phyloP scores from a whole-genome alignment of 2,888 invertebrate genomes.

The Nysson spinosus region DNA sequence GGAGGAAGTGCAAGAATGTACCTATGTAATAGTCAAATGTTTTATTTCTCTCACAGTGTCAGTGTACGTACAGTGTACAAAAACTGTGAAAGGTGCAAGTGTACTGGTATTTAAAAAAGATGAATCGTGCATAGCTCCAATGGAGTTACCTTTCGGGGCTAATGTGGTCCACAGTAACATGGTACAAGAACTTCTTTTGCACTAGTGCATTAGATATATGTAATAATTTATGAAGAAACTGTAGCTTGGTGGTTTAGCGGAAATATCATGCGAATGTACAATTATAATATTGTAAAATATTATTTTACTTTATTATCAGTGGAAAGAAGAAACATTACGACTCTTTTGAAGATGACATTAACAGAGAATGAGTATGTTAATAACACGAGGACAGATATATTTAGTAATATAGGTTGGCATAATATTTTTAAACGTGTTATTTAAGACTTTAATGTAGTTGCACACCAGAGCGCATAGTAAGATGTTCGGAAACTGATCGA shows the following conservation, averaged over 20 bases:
- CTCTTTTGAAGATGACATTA: constrained; percentile 35
- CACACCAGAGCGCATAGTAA: constrained; percentile 12
- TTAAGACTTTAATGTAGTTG: constrained; percentile 44
- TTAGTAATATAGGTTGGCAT: constrained; percentile 45
- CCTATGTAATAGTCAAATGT: constrained; percentile 71
- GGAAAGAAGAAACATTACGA: constrained; percentile 30
- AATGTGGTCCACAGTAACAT: constrained; percentile 46
- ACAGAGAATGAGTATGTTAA: constrained; percentile 34
- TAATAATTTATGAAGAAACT: constrained; percentile 69
- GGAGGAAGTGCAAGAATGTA: constrained; percentile 56
- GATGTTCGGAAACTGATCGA: constrained; percentile 20
- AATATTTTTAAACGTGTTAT: constrained; percentile 60
- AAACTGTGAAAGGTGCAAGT: constrained; percentile 40
- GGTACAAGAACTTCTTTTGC: constrained; percentile 62
- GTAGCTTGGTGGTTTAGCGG: constrained; percentile 63
- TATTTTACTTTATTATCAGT: constrained; percentile 50
- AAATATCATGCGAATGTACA: constrained; percentile 56
- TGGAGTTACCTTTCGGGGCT: constrained; percentile 38
- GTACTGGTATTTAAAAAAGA: constrained; percentile 47
- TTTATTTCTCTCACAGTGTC: constrained; percentile 63
- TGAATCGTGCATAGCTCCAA: constrained; percentile 43
- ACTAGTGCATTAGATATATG: constrained; percentile 65
- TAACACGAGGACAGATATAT: constrained; percentile 28
- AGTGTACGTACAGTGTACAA: constrained; percentile 53
- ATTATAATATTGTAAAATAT: constrained; percentile 60